Conservation (phyloP, 2,797 vertebrate species). For the Sarcoramphus papa region DNA sequence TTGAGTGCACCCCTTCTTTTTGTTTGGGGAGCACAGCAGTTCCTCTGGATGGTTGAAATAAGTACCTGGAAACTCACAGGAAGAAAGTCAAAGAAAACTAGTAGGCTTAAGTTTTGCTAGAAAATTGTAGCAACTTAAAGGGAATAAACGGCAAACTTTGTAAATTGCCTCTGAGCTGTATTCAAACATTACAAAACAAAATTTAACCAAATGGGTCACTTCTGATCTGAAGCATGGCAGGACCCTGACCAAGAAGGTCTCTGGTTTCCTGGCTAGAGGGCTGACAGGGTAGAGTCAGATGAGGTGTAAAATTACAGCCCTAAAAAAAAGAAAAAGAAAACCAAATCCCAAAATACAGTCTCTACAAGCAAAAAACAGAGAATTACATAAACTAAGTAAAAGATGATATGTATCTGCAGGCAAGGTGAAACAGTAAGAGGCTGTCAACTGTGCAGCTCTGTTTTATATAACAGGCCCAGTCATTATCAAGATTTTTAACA, state of each 20-base stretch:
- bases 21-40: not conserved
- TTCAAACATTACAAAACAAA: not conserved
- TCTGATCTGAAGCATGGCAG: not conserved
- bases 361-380: not conserved
- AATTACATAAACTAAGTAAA: not conserved
- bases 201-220: not conserved
- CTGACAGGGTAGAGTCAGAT: not conserved
- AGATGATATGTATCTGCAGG: not conserved
- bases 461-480: not conserved
- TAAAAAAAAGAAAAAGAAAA: not conserved
- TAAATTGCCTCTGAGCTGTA: not conserved
- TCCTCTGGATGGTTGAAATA: not conserved
- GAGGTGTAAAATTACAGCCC: not conserved
- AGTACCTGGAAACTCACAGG: not conserved
- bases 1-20: rapidly evolving
- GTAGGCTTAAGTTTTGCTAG: not conserved
- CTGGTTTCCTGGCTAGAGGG: not conserved
- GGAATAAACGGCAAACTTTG: not conserved
- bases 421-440: not conserved
- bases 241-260: not conserved
- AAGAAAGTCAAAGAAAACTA: not conserved
- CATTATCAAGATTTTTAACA: not conserved
- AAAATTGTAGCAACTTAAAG: not conserved
- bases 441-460: not conserved
- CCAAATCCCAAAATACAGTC: not conserved